These are phyloP conservation scores for Xylocampa areola DNA, from an alignment of 2,888 invertebrate genomes.

Conservation along the genomic window DNA sequence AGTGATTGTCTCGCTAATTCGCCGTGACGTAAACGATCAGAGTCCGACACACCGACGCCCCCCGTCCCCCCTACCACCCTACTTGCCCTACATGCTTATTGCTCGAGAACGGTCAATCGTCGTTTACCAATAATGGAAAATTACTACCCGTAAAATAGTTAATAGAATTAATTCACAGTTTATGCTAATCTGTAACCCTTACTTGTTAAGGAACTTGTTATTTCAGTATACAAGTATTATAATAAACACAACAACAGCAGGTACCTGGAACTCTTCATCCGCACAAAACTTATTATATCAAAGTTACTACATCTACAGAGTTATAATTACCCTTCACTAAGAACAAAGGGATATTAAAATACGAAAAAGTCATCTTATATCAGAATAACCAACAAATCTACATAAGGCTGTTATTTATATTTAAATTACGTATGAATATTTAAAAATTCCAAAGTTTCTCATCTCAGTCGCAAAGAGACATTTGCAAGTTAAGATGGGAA, in stretches of 20 bases:
- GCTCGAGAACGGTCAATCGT: slow-evolving; percentile 56
- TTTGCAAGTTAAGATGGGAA: slow-evolving; percentile 57
- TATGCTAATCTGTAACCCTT: slow-evolving; percentile 21
- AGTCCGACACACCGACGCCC: slow-evolving; percentile 54
- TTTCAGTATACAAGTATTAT: slow-evolving; percentile 29
- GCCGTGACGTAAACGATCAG: slow-evolving; percentile 70
- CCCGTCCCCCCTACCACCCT: slow-evolving; percentile 27
- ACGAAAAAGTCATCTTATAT: slow-evolving; percentile 31
- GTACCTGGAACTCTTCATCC: slow-evolving; percentile 28
- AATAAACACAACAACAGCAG: slow-evolving; percentile 4
- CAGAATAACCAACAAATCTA: slow-evolving; percentile 50
- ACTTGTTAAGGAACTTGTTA: slow-evolving; percentile 10
- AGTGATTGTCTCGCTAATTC: slow-evolving; percentile 85
- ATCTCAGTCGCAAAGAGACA: slow-evolving; percentile 47
- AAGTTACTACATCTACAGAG: slow-evolving; percentile 19
- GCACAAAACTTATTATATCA: slow-evolving; percentile 28
- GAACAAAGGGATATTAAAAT: slow-evolving; percentile 19
- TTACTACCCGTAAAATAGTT: slow-evolving; percentile 28
- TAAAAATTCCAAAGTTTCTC: slow-evolving; percentile 54
- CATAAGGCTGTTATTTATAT: slow-evolving; percentile 58
- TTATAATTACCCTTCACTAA: slow-evolving; percentile 24
- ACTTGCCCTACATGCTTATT: slow-evolving; percentile 53
- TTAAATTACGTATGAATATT: slow-evolving; percentile 65
- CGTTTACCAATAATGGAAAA: slow-evolving; percentile 55
- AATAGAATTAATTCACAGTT: slow-evolving; percentile 8